Evolutionary conservation across 2,113 vertebrate species (phyloP).

Genomic region (Micromys minutus): DNA sequence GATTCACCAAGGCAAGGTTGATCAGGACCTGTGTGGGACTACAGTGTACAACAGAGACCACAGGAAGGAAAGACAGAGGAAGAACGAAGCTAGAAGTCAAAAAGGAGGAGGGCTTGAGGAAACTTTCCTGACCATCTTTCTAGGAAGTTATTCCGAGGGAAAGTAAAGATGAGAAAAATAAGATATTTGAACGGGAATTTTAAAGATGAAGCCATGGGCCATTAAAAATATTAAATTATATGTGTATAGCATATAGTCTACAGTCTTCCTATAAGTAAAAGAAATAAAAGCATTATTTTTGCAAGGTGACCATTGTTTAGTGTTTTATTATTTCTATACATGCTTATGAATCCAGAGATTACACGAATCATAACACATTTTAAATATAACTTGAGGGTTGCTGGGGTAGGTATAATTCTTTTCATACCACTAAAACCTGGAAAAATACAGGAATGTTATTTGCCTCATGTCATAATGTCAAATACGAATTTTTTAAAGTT

Average conservation of each 20-base stretch:
- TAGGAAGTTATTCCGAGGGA: background rate
- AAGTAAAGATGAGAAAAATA: background rate
- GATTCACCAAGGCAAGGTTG: background rate
- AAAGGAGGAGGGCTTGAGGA: background rate
- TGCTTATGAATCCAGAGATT: background rate
- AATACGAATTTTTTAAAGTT: conserved; percentile 22
- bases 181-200: background rate
- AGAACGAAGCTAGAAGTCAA: background rate
- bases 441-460: background rate
- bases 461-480: background rate
- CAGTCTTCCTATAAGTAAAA: background rate
- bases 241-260: background rate
- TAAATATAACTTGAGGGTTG: background rate
- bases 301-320: background rate
- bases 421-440: background rate
- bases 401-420: background rate
- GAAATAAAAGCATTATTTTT: background rate
- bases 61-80: background rate
- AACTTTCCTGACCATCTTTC: fast-evolving
- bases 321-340: background rate
- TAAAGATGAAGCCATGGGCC: background rate
- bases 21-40: background rate
- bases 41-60: fast-evolving
- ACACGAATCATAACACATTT: background rate
- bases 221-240: background rate